Evolutionary conservation across 1,140 invertebrate species (phyloP).

Genomic region (Mycetomoellerius zeteki): DNA sequence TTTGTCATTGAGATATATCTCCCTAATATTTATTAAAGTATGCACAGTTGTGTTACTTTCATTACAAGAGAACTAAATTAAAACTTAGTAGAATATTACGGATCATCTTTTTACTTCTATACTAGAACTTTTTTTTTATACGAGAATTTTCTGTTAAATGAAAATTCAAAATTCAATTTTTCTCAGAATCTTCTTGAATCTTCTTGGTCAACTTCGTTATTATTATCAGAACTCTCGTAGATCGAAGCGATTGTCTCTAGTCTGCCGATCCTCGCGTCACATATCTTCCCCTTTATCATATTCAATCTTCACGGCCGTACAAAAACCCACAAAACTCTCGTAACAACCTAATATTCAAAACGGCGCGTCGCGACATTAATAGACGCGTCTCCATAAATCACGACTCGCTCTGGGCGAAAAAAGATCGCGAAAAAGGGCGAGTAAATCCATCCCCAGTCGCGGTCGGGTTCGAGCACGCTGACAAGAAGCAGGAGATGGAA

Average conservation of each 20-base stretch:
- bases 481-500: not conserved
- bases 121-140: no score
- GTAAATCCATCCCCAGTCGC: conserved; percentile 51
- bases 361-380: conserved; percentile 68
- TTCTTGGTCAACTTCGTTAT: not conserved
- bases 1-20: no score
- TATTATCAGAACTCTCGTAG: not conserved
- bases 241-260: conserved; percentile 14
- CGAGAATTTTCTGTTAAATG: no score
- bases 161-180: no score
- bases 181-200: not conserved
- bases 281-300: not conserved
- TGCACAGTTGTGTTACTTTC: no score
- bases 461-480: conserved; percentile 39
- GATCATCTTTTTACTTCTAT: no score
- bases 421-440: conserved; percentile 53
- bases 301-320: conserved; percentile 37
- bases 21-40: no score
- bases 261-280: no score
- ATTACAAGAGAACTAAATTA: no score
- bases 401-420: conserved; percentile 55
- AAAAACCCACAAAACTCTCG: conserved; percentile 58
- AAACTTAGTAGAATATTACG: no score
- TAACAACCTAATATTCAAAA: conserved; percentile 68
- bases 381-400: conserved; percentile 77